Evolutionary conservation across 37 sponge, comb jelly and placozoan species (phyloP).

Genomic region (Cliona cf. orientalis): DNA sequence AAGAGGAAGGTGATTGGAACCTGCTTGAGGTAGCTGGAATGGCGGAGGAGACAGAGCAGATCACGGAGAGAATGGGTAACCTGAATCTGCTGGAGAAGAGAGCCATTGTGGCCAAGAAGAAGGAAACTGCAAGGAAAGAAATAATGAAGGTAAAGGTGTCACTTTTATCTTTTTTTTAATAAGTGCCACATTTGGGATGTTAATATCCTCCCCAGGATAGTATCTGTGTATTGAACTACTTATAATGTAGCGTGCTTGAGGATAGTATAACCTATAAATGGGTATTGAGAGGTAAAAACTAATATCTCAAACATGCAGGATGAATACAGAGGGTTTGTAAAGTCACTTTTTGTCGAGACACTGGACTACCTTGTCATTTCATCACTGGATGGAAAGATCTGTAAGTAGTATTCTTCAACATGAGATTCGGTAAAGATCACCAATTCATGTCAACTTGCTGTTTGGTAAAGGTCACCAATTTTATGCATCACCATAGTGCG

Average conservation of each 20-base stretch:
- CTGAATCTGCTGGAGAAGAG: background rate
- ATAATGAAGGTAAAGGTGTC: constrained; percentile 16
- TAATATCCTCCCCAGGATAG: background rate
- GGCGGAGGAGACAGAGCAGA: background rate
- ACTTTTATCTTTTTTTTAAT: background rate
- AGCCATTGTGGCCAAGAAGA: background rate
- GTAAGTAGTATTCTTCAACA: constrained; percentile 27
- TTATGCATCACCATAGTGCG: too few species aligned
- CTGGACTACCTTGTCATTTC: constrained; percentile 62
- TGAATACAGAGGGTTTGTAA: constrained; percentile 45
- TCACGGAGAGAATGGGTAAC: background rate
- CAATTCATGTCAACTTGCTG: too few species aligned
- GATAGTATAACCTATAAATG: too few species aligned
- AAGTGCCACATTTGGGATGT: background rate
- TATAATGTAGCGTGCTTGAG: background rate
- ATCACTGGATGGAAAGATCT: constrained; percentile 76
- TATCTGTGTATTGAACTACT: background rate
- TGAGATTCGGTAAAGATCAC: background rate
- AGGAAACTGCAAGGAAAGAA: constrained; percentile 11
- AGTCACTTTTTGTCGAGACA: constrained; percentile 65
- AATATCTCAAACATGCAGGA: constrained; percentile 11
- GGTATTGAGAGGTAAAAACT: too few species aligned
- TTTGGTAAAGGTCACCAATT: too few species aligned
- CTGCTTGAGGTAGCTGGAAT: constrained; percentile 9
- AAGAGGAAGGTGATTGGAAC: constrained; percentile 41